Evolutionary conservation across 2,888 invertebrate genomes (phyloP).

Genomic region (Tubulanus polymorphus): DNA sequence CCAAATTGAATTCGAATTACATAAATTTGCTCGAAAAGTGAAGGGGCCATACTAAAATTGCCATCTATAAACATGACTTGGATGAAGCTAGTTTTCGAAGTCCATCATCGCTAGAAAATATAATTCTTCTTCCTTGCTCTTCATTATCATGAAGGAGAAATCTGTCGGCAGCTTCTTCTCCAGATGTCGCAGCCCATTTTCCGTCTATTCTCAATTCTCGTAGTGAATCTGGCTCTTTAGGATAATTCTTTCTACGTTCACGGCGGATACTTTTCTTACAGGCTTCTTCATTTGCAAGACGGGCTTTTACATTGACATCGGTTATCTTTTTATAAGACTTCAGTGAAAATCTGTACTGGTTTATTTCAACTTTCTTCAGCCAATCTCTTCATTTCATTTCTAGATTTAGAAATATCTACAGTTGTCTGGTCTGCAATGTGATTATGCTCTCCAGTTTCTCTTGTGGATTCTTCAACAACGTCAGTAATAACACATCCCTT

Average conservation of each 20-base stretch:
- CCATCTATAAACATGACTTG: slow-evolving; percentile 4
- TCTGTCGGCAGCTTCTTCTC: background rate
- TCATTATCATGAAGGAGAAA: slow-evolving; percentile 6
- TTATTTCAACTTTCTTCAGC: background rate
- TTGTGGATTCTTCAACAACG: background rate
- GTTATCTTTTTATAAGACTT: too few species aligned
- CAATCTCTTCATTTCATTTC: background rate
- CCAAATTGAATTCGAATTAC: slow-evolving; percentile 1
- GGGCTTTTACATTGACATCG: background rate
- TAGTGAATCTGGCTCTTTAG: background rate
- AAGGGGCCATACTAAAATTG: slow-evolving; percentile 3
- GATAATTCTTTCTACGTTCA: background rate
- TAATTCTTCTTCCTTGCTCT: background rate
- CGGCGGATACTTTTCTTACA: background rate
- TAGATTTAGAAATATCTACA: background rate
- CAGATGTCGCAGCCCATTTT: background rate
- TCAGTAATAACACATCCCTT: background rate
- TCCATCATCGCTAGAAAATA: background rate
- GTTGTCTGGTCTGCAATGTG: background rate
- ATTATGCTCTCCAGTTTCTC: too few species aligned
- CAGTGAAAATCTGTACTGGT: background rate
- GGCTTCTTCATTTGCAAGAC: background rate
- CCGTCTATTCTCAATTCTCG: background rate
- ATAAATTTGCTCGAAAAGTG: slow-evolving; percentile 1
- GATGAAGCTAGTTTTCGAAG: background rate